These are phyloP conservation scores for Alethe castanea DNA, from an alignment of 2,113 vertebrate species.

Conservation along the genomic window DNA sequence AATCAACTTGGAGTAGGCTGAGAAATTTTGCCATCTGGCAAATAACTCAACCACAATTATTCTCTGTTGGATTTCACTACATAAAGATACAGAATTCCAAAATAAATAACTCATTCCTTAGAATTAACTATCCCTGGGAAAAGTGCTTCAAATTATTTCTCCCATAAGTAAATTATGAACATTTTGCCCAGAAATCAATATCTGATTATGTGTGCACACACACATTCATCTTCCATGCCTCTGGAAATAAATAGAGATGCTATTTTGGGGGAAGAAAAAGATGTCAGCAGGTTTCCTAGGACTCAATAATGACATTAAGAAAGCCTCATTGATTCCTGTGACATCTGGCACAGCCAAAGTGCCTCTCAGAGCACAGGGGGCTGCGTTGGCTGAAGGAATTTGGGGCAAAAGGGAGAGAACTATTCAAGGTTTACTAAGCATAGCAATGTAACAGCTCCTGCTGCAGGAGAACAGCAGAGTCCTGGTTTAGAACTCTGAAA, in stretches of 20 bases:
- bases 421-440: background rate
- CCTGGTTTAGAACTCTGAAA: background rate
- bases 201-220: background rate
- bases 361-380: background rate
- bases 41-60: background rate
- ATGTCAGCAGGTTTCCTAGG: background rate
- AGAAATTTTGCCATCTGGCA: constrained; percentile 33
- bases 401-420: background rate
- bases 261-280: background rate
- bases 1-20: background rate
- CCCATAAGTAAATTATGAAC: background rate
- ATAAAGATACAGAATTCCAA: constrained; percentile 6
- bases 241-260: background rate
- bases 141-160: constrained; percentile 3
- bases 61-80: background rate
- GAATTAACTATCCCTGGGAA: background rate
- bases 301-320: background rate
- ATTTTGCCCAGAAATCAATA: constrained; percentile 21
- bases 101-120: background rate
- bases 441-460: background rate
- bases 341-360: background rate
- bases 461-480: background rate
- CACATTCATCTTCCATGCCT: background rate
- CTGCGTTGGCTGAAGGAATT: background rate
- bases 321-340: background rate